A percentile compares a stretch with the other conserved stretches of the same genome.
These are phyloP conservation scores for Myotis daubentonii DNA, from an alignment of 2,797 vertebrate genomes.

Conservation along the genomic window DNA sequence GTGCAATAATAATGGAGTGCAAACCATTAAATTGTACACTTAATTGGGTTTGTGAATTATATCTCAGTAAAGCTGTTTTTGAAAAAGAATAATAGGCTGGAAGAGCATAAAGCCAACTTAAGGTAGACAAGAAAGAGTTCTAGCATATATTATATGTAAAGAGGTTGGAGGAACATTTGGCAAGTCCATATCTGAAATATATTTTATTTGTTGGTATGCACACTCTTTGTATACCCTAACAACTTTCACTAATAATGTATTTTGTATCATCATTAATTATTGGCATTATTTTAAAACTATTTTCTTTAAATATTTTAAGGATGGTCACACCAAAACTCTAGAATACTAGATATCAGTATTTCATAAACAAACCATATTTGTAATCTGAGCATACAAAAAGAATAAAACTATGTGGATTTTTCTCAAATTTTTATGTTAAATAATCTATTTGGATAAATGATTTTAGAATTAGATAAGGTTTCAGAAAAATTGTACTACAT, in stretches of 20 bases:
- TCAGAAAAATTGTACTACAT: slow-evolving; percentile 4
- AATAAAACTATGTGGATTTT: slow-evolving; percentile 35
- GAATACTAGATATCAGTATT: background rate
- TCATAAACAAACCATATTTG: background rate
- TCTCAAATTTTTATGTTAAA: slow-evolving; percentile 41
- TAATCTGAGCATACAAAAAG: background rate
- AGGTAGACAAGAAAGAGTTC: background rate
- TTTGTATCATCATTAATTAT: background rate
- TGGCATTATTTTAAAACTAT: background rate
- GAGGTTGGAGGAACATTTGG: background rate
- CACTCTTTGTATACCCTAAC: background rate
- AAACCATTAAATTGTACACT: background rate
- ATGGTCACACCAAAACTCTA: background rate
- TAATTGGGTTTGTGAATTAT: background rate
- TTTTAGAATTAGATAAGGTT: slow-evolving; percentile 1
- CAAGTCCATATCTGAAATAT: slow-evolving; percentile 38
- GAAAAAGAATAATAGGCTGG: background rate
- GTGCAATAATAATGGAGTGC: background rate
- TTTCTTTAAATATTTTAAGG: slow-evolving; percentile 55
- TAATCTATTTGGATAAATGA: background rate
- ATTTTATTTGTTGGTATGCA: background rate
- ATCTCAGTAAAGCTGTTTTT: background rate
- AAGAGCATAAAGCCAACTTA: background rate
- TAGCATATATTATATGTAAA: background rate
- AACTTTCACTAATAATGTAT: background rate